These are phyloP conservation scores for Probaryconus sp. DNA, from an alignment of 1,140 invertebrate genomes.

Conservation along the genomic window DNA sequence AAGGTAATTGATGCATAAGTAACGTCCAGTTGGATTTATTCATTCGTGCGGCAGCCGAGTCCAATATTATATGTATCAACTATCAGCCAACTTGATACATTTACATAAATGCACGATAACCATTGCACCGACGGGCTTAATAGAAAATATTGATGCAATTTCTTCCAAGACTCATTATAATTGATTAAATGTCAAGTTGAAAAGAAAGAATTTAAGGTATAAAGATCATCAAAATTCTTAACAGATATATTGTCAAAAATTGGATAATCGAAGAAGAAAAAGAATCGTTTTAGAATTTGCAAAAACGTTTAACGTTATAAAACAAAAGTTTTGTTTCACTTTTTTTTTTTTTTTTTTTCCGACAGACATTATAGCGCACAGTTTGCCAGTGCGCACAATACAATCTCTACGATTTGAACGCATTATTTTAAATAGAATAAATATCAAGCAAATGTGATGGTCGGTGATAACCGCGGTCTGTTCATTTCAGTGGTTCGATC, in stretches of 20 bases:
- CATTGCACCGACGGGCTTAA: conserved; percentile 1
- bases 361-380: no score
- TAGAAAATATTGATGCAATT: conserved; percentile 8
- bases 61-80: conserved; percentile 6
- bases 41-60: background rate
- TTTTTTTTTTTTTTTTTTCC: no score
- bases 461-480: conserved; percentile 30
- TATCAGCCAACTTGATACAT: conserved; percentile 6
- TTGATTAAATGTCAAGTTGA: no score
- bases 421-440: conserved; percentile 33
- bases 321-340: no score
- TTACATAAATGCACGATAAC: conserved; percentile 10
- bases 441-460: conserved; percentile 29
- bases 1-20: conserved; percentile 12
- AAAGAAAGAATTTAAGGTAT: no score
- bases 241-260: no score
- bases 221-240: no score
- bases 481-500: conserved; percentile 24
- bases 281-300: no score
- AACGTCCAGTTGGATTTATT: conserved; percentile 10
- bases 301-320: no score
- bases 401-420: conserved; percentile 29
- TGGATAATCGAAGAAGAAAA: no score
- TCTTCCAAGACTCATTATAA: no score
- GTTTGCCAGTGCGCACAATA: no score